Evolutionary conservation across 2,113 vertebrate species (phyloP), one percentile per base, ranked within the genome.

Genomic region (Lampris incognitus): DNA sequence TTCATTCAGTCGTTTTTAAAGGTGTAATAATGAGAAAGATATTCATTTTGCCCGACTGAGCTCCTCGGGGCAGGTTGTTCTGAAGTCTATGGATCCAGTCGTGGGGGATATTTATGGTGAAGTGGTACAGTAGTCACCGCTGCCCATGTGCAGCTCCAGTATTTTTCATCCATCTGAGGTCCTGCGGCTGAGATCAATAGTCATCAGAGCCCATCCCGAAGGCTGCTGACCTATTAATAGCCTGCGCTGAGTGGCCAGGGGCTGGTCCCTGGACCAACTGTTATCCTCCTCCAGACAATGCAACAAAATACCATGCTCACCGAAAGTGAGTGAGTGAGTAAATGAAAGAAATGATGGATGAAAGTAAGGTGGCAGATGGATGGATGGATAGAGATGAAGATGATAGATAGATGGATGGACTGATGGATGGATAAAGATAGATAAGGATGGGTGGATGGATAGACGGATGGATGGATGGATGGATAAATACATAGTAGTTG

Each of bases 151-250:
- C 65, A 50, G 55, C 78, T 78, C 73, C 73, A 73, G 63, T 54
- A 66, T 82, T 72, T 82, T 63, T 79, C 72, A 57, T 74, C 73
- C 11, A 69, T 66, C 63, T 66, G 58, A 66, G 62, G 79, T 74
- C 75, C 70, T 76, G 78, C 44, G 39, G 65, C 63, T 24, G 11
- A 79, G 82, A 91, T 92, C 89, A 74, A 89, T 90, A 89, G 79
- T 87, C 87, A 88, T 89, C 85, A 92, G 74, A 78, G 78, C 77
- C 83, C 84, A 74, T 81, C 83, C 76, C 69, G 60, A 69, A 59
- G 24, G 5, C 87, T 24, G 63, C 74, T 67, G 69, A 5, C 49
- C 87, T 90, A 88, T 89, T 85, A 87, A 88, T 89, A 91, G 90
- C 79, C 72, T 9, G 4, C 77, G 38, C 75, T 70, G 87, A 87